phyloP scores from a whole-genome alignment of 1,140 invertebrate genomes.

The Drosophila santomea region DNA sequence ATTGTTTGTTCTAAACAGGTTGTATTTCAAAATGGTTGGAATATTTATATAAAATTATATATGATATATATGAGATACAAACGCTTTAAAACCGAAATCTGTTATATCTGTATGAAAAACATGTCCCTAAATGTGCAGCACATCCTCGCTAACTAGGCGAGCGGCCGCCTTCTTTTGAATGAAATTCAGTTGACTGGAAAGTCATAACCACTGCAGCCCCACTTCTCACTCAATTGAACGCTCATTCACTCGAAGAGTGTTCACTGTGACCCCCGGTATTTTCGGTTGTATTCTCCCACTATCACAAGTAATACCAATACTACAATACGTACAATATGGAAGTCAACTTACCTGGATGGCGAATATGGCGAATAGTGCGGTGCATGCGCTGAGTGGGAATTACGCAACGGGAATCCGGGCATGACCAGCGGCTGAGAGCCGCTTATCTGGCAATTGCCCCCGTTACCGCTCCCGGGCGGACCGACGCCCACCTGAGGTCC shows the following conservation, averaged over 20 bases:
- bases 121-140: background rate
- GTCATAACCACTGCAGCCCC: constrained; percentile 14
- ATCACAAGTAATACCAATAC: too few relatives aligned
- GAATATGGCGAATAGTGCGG: constrained; percentile 93
- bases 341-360: constrained; percentile 89
- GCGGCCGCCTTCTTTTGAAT: background rate
- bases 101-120: background rate
- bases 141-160: too few relatives aligned
- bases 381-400: constrained; percentile 89
- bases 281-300: too few relatives aligned
- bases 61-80: background rate
- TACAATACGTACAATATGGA: background rate
- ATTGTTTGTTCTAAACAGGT: too few relatives aligned
- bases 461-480: constrained; percentile 62
- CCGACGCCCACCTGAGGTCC: constrained; percentile 51
- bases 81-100: background rate
- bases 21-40: too few relatives aligned
- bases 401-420: constrained; percentile 91
- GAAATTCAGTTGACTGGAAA: constrained; percentile 46
- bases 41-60: too few relatives aligned
- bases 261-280: constrained; percentile 21
- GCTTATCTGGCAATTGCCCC: constrained; percentile 85
- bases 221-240: constrained; percentile 42
- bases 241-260: constrained; percentile 27
- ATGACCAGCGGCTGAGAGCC: constrained; percentile 90